Evolutionary conservation across 2,888 invertebrate species (phyloP).

Genomic region (Xestobium rufovillosum): DNA sequence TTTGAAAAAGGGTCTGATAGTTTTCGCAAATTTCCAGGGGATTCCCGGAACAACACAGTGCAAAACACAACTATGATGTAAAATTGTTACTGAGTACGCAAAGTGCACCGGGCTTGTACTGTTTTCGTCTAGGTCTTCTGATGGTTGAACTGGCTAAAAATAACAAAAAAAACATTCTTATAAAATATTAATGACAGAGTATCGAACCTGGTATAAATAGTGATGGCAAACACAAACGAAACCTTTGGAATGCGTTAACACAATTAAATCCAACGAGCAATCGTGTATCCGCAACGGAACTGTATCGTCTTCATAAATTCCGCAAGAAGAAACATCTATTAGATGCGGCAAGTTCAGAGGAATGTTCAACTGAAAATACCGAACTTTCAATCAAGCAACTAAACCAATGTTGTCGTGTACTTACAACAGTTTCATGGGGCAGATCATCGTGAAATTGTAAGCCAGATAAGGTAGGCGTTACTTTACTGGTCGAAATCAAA

Average conservation of each 20-base stretch:
- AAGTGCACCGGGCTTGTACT: conserved; percentile 63
- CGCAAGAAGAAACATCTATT: conserved; percentile 48
- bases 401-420: conserved; percentile 30
- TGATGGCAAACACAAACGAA: conserved; percentile 75
- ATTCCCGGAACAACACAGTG: conserved; percentile 77
- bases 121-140: conserved; percentile 44
- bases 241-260: conserved; percentile 66
- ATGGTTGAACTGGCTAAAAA: conserved; percentile 51
- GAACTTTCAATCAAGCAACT: conserved; percentile 2
- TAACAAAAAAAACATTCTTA: conserved; percentile 5
- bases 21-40: conserved; percentile 69
- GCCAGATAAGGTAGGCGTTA: conserved; percentile 70
- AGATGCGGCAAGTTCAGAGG: conserved; percentile 72
- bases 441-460: conserved; percentile 80
- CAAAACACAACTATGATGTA: conserved; percentile 77
- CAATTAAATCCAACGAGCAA: conserved; percentile 71
- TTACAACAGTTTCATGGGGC: conserved; percentile 80
- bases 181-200: conserved; percentile 7
- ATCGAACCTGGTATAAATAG: conserved; percentile 61
- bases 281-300: conserved; percentile 75
- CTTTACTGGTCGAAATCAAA: conserved; percentile 48
- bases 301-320: conserved; percentile 73
- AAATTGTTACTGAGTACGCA: conserved; percentile 74
- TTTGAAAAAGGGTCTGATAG: conserved; percentile 68
- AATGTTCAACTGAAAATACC: conserved; percentile 63